Evolutionary conservation across 2,888 invertebrate species (phyloP).

Genomic region (Nemurella pictetii): DNA sequence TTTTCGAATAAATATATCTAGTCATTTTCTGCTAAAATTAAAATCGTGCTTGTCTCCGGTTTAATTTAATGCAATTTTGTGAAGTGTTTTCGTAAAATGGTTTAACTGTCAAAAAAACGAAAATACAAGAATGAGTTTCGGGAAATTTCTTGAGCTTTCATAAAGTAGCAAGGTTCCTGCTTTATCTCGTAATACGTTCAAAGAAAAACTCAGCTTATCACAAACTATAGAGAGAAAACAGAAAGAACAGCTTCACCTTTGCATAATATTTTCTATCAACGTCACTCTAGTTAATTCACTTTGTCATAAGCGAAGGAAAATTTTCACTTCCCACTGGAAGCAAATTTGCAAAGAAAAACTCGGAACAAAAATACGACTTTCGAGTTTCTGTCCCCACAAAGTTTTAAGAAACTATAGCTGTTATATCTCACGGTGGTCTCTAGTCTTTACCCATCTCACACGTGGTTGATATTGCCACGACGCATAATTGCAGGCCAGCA

Average conservation of each 20-base stretch:
- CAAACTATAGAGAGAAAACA: neutral
- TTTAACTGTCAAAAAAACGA: neutral
- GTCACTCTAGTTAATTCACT: neutral
- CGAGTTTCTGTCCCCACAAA: neutral
- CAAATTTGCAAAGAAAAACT: neutral
- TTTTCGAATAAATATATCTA: neutral
- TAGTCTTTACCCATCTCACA: neutral
- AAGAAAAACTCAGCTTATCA: neutral
- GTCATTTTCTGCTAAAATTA: neutral
- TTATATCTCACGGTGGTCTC: neutral
- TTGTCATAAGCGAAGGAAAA: neutral
- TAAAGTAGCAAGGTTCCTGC: neutral
- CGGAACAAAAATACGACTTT: neutral
- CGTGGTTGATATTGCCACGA: neutral
- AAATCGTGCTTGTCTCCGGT: neutral
- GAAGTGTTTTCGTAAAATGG: neutral
- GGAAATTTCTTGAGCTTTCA: neutral
- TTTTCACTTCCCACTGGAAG: neutral
- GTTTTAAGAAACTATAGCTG: neutral
- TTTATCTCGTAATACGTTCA: neutral
- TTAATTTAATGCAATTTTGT: neutral
- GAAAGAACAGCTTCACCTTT: neutral
- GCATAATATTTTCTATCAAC: neutral
- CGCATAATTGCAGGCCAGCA: neutral
- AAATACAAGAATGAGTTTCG: neutral